Evolutionary conservation across 2,797 vertebrate genomes (phyloP).

Genomic region (Dicrostonyx torquatus): DNA sequence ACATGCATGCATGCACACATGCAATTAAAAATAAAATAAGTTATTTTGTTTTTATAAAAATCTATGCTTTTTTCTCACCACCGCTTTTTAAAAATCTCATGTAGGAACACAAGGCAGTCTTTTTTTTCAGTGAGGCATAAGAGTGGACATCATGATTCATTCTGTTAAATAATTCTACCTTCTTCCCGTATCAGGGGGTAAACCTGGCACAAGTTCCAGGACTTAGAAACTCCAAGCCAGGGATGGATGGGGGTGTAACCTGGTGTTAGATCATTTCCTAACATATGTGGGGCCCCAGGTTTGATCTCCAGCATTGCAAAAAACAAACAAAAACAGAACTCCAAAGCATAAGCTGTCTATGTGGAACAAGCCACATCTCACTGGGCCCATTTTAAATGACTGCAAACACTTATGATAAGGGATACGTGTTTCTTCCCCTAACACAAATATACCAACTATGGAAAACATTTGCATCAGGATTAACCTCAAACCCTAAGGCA

Average conservation of each 20-base stretch:
- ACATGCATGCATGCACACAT: background rate
- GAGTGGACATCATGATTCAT: background rate
- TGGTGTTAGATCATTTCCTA: background rate
- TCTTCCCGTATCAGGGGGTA: background rate
- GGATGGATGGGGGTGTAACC: background rate
- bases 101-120: background rate
- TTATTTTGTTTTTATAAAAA: background rate
- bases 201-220: background rate
- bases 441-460: background rate
- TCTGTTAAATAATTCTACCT: background rate
- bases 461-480: background rate
- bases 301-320: too few species aligned
- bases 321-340: background rate
- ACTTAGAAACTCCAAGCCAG: background rate
- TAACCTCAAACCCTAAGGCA: background rate
- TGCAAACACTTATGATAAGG: background rate
- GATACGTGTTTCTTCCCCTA: background rate
- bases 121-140: background rate
- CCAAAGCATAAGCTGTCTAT: background rate
- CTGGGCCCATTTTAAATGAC: background rate
- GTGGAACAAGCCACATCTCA: background rate
- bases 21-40: background rate
- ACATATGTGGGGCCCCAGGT: background rate
- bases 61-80: background rate
- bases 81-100: background rate